Conservation (phyloP, 2,797 vertebrate genomes). For the Sebastes matsubarae region DNA sequence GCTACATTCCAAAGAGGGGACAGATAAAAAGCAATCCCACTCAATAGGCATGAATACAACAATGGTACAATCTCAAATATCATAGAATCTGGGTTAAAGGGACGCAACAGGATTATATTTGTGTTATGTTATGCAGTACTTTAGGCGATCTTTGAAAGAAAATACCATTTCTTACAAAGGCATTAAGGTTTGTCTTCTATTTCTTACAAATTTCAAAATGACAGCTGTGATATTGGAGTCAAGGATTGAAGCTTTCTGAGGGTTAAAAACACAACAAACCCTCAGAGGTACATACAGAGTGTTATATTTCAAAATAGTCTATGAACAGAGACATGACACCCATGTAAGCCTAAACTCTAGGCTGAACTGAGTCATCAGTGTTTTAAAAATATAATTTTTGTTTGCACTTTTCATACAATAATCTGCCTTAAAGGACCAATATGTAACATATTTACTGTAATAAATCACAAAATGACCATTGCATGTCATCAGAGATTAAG, state of each 20-base stretch:
- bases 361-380: not conserved
- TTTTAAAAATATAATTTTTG: not conserved
- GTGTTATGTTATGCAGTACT: constrained; percentile 7
- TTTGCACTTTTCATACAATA: too few species aligned
- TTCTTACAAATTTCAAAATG: not conserved
- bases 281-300: not conserved
- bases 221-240: not conserved
- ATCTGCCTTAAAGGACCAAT: too few species aligned
- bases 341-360: not conserved
- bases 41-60: constrained; percentile 30
- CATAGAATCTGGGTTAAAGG: constrained; percentile 44
- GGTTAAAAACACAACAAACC: not conserved
- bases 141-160: constrained; percentile 9
- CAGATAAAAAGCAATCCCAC: constrained; percentile 39
- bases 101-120: constrained; percentile 24
- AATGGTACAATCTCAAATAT: constrained; percentile 58
- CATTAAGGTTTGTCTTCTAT: not conserved
- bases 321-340: not conserved
- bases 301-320: not conserved
- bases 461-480: too few species aligned
- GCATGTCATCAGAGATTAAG: too few species aligned
- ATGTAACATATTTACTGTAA: too few species aligned
- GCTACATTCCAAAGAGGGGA: constrained; percentile 39
- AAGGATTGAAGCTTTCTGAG: not conserved
- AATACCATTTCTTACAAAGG: not conserved